phyloP scores from a whole-genome alignment of 30 jellyfish, hydroid and myxozoan genomes.

The Aurelia sp. region DNA sequence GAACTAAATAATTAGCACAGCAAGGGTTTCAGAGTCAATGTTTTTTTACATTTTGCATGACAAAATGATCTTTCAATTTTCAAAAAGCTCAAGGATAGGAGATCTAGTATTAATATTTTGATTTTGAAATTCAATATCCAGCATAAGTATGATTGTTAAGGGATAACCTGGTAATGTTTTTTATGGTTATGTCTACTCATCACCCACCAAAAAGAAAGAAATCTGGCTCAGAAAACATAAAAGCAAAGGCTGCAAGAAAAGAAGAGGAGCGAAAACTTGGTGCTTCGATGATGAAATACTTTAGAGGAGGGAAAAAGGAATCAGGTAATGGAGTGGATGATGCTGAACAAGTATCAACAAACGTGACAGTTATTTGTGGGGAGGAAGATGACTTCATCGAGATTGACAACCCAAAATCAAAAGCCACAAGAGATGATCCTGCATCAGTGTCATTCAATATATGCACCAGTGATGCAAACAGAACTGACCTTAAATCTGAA shows the following conservation, averaged over 20 bases:
- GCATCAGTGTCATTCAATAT: constrained; percentile 1
- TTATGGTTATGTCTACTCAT: neutral
- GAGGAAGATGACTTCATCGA: neutral
- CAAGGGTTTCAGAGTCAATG: no score
- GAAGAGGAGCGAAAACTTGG: constrained; percentile 41
- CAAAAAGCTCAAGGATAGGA: no score
- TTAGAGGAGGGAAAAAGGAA: constrained; percentile 22
- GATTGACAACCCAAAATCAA: neutral
- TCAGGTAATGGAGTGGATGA: constrained; percentile 5
- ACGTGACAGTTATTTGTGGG: neutral
- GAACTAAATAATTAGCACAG: no score
- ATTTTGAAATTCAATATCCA: no score
- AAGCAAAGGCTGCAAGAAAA: neutral
- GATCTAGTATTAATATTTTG: no score
- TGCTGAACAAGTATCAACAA: neutral
- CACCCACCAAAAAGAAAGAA: constrained; percentile 54
- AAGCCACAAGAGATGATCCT: constrained; percentile 4
- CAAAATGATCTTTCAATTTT: no score
- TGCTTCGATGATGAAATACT: constrained; percentile 25
- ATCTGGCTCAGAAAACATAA: constrained; percentile 47
- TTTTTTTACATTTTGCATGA: no score
- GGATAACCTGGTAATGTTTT: no score
- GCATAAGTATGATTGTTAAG: no score
- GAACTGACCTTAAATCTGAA: neutral
- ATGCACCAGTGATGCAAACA: constrained; percentile 1